A percentile compares a stretch with the other conserved stretches of the same genome.
Conservation (phyloP, 2,888 invertebrate genomes). For the Stictocephala bisonia region DNA sequence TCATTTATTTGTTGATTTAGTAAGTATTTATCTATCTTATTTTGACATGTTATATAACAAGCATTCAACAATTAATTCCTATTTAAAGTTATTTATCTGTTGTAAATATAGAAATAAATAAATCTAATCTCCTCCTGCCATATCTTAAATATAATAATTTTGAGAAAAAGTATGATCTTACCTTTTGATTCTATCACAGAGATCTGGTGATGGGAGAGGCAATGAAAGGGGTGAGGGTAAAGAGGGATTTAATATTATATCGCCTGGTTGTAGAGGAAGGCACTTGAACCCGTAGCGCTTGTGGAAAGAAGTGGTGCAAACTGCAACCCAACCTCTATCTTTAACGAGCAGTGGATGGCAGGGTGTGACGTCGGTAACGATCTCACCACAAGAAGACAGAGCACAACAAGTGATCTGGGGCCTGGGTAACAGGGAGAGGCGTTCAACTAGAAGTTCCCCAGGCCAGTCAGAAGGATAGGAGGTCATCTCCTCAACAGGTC, state of each 20-base stretch:
- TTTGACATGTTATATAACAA: too few relatives aligned
- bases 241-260: slow-evolving; percentile 62
- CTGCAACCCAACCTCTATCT: slow-evolving; percentile 65
- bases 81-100: too few relatives aligned
- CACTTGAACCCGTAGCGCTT: slow-evolving; percentile 64
- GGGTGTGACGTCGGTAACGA: slow-evolving; percentile 61
- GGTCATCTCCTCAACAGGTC: slow-evolving; percentile 45
- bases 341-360: slow-evolving; percentile 64
- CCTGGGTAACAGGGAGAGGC: slow-evolving; percentile 15
- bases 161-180: too few relatives aligned
- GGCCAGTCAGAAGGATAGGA: slow-evolving; percentile 49
- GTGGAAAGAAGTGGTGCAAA: slow-evolving; percentile 63
- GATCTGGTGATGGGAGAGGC: slow-evolving; percentile 53
- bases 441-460: slow-evolving; percentile 50
- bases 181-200: slow-evolving; percentile 57
- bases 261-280: slow-evolving; percentile 63
- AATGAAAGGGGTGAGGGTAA: slow-evolving; percentile 32
- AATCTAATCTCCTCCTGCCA: too few relatives aligned
- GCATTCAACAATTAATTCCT: too few relatives aligned
- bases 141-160: too few relatives aligned
- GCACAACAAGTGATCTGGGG: slow-evolving; percentile 30
- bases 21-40: too few relatives aligned
- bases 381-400: slow-evolving; percentile 47
- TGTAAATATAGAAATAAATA: too few relatives aligned
- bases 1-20: too few relatives aligned